A percentile compares a stretch with the other conserved stretches of the same genome.
These are phyloP conservation scores for Chiropotes sagulatus DNA, from an alignment of 2,797 vertebrate species.

Conservation along the genomic window DNA sequence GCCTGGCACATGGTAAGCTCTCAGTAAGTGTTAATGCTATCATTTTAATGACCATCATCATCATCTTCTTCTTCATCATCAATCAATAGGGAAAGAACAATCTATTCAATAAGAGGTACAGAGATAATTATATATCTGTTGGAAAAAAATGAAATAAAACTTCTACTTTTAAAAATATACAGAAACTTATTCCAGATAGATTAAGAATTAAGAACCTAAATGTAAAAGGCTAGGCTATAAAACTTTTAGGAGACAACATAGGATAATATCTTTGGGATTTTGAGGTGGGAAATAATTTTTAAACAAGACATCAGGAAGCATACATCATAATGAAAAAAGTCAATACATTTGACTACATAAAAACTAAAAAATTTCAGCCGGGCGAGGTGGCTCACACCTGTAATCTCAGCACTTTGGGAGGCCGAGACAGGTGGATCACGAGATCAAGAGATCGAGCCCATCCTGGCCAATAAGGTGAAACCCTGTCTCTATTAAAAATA, in stretches of 20 bases:
- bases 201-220: not conserved
- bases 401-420: too few relatives aligned
- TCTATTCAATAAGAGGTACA: not conserved
- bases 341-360: too few relatives aligned
- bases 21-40: not conserved
- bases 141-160: not conserved
- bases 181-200: not conserved
- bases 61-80: not conserved
- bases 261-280: not conserved
- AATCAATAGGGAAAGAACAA: not conserved
- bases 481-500: too few relatives aligned
- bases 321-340: too few relatives aligned
- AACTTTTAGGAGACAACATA: not conserved
- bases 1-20: not conserved
- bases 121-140: not conserved
- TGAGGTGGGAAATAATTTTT: not conserved
- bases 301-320: not conserved
- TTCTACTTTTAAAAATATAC: not conserved
- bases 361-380: not conserved
- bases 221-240: not conserved
- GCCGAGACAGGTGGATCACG: too few relatives aligned
- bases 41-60: not conserved
- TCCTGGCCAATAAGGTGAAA: too few relatives aligned
- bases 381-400: too few relatives aligned
- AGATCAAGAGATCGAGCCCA: too few relatives aligned